Evolutionary conservation across 1,140 invertebrate genomes (phyloP).

Genomic region (Physella acuta): DNA sequence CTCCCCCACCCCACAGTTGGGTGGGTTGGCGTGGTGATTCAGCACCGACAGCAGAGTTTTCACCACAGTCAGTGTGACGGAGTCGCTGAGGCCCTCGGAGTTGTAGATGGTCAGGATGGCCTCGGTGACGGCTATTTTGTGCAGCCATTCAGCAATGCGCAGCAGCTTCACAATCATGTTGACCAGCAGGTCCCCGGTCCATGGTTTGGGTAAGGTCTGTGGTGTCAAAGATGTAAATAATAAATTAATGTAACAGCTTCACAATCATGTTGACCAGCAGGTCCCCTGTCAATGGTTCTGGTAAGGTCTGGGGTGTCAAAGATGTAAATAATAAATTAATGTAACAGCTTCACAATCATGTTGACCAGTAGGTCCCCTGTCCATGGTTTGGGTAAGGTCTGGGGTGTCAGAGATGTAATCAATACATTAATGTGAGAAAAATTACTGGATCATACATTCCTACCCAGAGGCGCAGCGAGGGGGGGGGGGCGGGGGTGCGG

Average conservation of each 20-base stretch:
- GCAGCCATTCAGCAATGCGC: slow-evolving; percentile 40
- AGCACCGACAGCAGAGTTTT: slow-evolving; percentile 42
- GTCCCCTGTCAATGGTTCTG: slow-evolving; percentile 54
- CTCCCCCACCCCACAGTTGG: slow-evolving; percentile 39
- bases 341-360: slow-evolving; percentile 44
- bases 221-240: no score
- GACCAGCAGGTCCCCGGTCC: slow-evolving; percentile 49
- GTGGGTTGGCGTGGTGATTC: slow-evolving; percentile 46
- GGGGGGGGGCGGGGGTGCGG: no score
- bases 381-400: slow-evolving; percentile 58
- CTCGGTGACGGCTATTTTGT: slow-evolving; percentile 44
- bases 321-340: no score
- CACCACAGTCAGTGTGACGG: slow-evolving; percentile 29
- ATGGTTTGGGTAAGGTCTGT: slow-evolving; percentile 57
- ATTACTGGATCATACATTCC: no score
- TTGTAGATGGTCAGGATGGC: slow-evolving; percentile 44
- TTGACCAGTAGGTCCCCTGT: slow-evolving; percentile 45
- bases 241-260: slow-evolving; percentile 42
- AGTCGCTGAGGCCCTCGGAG: slow-evolving; percentile 43
- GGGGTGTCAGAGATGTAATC: no score
- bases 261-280: slow-evolving; percentile 46
- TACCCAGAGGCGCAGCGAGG: no score
- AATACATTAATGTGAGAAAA: no score
- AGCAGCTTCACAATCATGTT: slow-evolving; percentile 44
- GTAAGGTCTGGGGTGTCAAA: no score